phyloP scores from a whole-genome alignment of 2,888 invertebrate species.

The Tetranychus truncatus region DNA sequence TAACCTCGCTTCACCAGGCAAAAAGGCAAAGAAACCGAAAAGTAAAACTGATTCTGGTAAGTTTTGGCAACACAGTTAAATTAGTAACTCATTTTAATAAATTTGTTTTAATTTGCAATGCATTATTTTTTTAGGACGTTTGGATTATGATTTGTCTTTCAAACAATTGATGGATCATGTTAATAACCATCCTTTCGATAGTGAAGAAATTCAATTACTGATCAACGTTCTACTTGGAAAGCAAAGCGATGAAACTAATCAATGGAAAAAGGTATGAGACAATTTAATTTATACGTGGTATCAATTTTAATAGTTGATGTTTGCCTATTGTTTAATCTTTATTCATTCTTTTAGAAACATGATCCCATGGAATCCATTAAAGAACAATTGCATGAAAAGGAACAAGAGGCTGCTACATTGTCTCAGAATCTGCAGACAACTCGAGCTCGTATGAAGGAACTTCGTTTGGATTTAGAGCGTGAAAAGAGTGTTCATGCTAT shows the following conservation, averaged over 20 bases:
- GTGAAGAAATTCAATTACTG: constrained; percentile 67
- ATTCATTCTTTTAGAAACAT: constrained; percentile 34
- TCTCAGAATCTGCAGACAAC: constrained; percentile 43
- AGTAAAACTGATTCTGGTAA: no score
- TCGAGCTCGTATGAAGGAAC: constrained; percentile 57
- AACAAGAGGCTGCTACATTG: constrained; percentile 32
- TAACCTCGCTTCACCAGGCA: no score
- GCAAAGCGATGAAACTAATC: constrained; percentile 41
- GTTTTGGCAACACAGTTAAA: not conserved
- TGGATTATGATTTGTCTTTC: constrained; percentile 12
- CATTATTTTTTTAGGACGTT: not conserved
- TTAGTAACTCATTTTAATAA: not conserved
- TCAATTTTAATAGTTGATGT: not conserved
- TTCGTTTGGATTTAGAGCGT: constrained; percentile 48
- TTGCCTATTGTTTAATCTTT: not conserved
- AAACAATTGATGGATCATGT: constrained; percentile 46
- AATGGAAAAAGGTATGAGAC: constrained; percentile 32
- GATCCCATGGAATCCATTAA: constrained; percentile 42
- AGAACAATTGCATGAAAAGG: constrained; percentile 70
- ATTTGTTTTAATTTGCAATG: not conserved
- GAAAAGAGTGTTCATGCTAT: constrained; percentile 43
- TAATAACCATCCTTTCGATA: constrained; percentile 59
- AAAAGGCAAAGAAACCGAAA: no score
- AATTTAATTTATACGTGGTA: no score
- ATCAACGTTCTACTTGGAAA: constrained; percentile 75